Evolutionary conservation across 1,140 invertebrate species (phyloP).

Genomic region (Tetraneura akinire): DNA sequence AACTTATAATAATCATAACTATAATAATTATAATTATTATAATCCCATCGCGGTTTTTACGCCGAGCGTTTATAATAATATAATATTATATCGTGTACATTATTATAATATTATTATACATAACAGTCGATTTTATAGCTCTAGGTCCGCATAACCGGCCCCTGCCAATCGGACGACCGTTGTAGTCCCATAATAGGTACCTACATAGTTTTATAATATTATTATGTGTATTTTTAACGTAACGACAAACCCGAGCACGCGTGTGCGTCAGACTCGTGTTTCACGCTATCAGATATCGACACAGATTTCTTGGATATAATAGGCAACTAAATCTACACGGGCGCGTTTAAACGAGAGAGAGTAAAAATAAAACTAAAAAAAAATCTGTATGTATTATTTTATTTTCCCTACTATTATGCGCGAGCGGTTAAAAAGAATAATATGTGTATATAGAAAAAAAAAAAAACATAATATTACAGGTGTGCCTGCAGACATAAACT

Average conservation of each 20-base stretch:
- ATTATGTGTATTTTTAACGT: too few species aligned
- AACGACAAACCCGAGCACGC: neutral
- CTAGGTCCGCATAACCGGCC: neutral
- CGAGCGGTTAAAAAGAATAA: neutral
- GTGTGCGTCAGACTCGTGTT: conserved; percentile 28
- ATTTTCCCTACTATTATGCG: neutral
- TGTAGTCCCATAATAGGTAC: too few species aligned
- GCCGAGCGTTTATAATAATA: too few species aligned
- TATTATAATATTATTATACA: conserved; percentile 11
- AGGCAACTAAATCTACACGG: conserved; percentile 50
- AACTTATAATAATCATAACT: too few species aligned
- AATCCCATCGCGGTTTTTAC: conserved; percentile 29
- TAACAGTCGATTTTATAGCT: neutral
- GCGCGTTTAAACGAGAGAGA: conserved; percentile 23
- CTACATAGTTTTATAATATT: too few species aligned
- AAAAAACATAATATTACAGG: conserved; percentile 36
- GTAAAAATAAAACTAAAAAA: neutral
- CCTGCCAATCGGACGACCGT: neutral
- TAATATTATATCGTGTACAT: too few species aligned
- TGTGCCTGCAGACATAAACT: conserved; percentile 47
- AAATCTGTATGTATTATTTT: too few species aligned
- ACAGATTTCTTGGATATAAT: conserved; percentile 36
- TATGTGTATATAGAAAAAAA: too few species aligned
- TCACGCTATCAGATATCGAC: conserved; percentile 38
- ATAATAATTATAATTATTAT: too few species aligned